Percentiles rank a stretch among this genome's conserved stretches.
Conservation (phyloP, 2,113 vertebrate species). For the Tympanuchus pallidicinctus region DNA sequence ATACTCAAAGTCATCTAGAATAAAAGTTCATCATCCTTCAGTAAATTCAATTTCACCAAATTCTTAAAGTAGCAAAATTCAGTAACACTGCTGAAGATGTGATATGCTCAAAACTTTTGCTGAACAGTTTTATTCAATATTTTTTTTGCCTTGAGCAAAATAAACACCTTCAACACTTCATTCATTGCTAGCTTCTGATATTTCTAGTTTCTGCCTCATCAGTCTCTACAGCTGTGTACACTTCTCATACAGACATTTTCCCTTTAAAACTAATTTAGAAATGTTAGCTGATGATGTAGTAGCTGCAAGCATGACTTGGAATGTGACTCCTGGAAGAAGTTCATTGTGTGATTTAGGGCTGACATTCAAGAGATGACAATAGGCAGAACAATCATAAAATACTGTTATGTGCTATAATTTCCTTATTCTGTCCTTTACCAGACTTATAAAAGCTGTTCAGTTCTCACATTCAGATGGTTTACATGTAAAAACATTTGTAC, state of each 20-base stretch:
- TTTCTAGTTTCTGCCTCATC: neutral
- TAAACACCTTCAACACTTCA: neutral
- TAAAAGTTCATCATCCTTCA: neutral
- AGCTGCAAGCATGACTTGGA: neutral
- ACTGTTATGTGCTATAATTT: neutral
- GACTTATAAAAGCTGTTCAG: neutral
- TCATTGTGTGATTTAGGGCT: neutral
- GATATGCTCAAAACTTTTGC: neutral
- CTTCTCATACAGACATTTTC: neutral
- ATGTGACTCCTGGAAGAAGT: neutral
- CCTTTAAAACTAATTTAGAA: neutral
- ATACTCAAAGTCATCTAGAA: neutral
- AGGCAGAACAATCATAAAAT: neutral
- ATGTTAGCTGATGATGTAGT: neutral
- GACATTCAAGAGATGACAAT: accelerated
- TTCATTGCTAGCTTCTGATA: neutral
- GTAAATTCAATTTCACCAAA: neutral
- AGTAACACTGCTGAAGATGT: neutral
- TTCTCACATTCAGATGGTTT: neutral
- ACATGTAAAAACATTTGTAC: neutral
- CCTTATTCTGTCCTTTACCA: neutral
- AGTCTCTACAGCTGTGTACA: neutral
- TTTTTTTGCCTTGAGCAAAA: neutral
- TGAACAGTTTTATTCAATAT: neutral
- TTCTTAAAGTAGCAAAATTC: neutral